Evolutionary conservation across 2,888 invertebrate genomes (phyloP).

Genomic region (Zelleria hepariella): DNA sequence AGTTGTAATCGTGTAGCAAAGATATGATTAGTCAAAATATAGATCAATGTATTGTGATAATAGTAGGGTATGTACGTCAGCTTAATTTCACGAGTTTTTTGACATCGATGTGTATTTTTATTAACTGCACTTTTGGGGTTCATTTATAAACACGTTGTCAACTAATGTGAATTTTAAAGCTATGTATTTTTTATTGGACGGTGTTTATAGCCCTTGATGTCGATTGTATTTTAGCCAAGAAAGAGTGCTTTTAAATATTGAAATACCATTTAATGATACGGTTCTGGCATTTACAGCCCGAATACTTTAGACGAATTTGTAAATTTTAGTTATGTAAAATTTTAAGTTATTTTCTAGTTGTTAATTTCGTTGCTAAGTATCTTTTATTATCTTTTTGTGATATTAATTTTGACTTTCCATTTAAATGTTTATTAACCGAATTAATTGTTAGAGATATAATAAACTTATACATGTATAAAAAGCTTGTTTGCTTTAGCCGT

Average conservation of each 20-base stretch:
- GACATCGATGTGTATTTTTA: no score
- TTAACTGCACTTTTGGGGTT: no score
- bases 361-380: constrained; percentile 18
- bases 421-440: neutral
- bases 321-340: constrained; percentile 7
- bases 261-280: neutral
- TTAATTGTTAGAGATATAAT: neutral
- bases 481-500: neutral
- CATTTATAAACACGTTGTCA: no score
- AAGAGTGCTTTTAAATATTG: neutral
- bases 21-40: no score
- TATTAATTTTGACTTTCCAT: constrained; percentile 26
- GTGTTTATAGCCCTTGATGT: neutral
- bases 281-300: neutral
- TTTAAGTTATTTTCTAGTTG: constrained; percentile 10
- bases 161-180: no score
- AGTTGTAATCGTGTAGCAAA: no score
- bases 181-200: no score
- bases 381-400: constrained; percentile 33
- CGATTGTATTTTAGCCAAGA: neutral
- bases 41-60: no score
- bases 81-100: no score
- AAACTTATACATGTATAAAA: neutral
- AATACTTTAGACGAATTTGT: neutral
- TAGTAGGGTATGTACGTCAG: no score